phyloP scores from a whole-genome alignment of 2,888 invertebrate species.

The Orgyia antiqua region DNA sequence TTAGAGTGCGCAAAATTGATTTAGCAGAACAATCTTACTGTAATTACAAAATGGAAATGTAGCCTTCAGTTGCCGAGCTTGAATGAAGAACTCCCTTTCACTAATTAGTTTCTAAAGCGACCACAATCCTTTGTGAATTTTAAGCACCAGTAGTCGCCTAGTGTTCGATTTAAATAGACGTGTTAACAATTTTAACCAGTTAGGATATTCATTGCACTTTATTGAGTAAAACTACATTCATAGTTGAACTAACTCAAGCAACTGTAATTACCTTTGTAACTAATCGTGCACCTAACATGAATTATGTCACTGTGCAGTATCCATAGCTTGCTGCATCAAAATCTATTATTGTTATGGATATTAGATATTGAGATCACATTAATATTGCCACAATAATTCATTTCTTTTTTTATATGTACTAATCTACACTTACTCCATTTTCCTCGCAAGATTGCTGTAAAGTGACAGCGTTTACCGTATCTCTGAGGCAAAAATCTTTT shows the following conservation, averaged over 20 bases:
- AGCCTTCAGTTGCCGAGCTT: constrained; percentile 57
- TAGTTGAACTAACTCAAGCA: constrained; percentile 51
- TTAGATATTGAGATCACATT: constrained; percentile 40
- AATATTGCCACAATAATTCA: no score
- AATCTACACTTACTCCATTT: no score
- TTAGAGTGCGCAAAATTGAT: constrained; percentile 23
- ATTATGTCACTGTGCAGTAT: constrained; percentile 66
- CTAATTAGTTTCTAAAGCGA: constrained; percentile 74
- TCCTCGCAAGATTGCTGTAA: no score
- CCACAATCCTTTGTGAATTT: constrained; percentile 72
- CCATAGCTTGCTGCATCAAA: constrained; percentile 77
- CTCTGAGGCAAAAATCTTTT: no score
- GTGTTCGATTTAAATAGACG: constrained; percentile 61
- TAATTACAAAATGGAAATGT: constrained; percentile 54
- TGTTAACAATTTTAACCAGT: constrained; percentile 53
- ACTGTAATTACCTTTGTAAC: no score
- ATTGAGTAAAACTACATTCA: constrained; percentile 52
- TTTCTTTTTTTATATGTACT: no score
- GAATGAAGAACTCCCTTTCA: constrained; percentile 57
- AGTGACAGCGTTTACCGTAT: no score
- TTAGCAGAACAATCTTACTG: constrained; percentile 26
- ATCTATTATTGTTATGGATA: constrained; percentile 36
- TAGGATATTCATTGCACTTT: constrained; percentile 51
- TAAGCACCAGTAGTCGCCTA: constrained; percentile 62
- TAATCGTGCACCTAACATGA: constrained; percentile 48